These are phyloP conservation scores for Hemibagrus wyckioides DNA, from an alignment of 2,113 vertebrate species.

Conservation along the genomic window DNA sequence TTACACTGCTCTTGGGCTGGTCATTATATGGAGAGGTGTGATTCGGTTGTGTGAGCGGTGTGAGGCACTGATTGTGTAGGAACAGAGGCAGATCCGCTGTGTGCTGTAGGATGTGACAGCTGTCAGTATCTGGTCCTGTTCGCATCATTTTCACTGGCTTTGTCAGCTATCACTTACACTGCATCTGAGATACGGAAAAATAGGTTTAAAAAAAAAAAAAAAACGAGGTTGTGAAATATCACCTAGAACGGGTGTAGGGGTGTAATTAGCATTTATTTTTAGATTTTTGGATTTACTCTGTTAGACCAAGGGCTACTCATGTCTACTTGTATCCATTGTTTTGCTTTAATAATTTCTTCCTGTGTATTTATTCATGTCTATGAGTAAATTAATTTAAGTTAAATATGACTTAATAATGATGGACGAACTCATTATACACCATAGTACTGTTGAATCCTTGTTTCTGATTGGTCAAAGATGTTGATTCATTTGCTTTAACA, in stretches of 20 bases:
- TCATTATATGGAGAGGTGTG: constrained; percentile 30
- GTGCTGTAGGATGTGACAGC: constrained; percentile 47
- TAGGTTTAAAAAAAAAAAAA: constrained; percentile 15
- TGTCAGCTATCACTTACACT: constrained; percentile 48
- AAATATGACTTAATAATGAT: neutral
- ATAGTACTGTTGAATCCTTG: neutral
- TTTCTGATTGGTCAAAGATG: neutral
- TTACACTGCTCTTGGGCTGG: constrained; percentile 17
- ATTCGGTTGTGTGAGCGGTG: constrained; percentile 40
- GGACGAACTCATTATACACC: neutral
- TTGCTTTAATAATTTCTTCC: too few species aligned
- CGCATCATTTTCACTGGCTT: constrained; percentile 34
- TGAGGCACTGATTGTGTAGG: constrained; percentile 34
- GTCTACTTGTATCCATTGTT: neutral
- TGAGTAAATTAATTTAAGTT: neutral
- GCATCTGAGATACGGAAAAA: constrained; percentile 16
- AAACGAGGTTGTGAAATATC: constrained; percentile 19
- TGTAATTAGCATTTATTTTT: constrained; percentile 31
- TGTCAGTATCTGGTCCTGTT: constrained; percentile 50
- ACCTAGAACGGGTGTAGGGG: neutral
- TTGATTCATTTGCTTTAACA: neutral
- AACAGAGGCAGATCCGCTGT: constrained; percentile 28
- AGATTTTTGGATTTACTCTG: neutral
- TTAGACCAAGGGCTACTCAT: neutral
- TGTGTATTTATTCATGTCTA: neutral